phyloP scores from a whole-genome alignment of 1,140 invertebrate genomes.

The Cherax quadricarinatus region DNA sequence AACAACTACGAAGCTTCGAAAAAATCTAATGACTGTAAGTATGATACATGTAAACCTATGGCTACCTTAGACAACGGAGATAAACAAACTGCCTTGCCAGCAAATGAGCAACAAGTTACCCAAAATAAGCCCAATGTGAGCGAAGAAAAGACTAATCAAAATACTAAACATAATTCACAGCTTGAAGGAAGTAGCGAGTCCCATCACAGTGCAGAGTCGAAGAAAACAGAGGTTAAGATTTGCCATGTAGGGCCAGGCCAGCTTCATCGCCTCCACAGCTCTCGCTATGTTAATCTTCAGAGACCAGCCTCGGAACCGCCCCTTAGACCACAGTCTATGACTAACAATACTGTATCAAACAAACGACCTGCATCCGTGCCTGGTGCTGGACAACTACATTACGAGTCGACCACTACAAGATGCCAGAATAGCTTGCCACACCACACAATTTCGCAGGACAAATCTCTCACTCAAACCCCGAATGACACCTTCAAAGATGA shows the following conservation, averaged over 20 bases:
- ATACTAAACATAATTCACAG: not conserved
- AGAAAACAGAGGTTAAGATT: not conserved
- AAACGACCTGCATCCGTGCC: constrained; percentile 40
- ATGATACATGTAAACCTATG: not conserved
- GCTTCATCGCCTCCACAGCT: not conserved
- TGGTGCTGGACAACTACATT: not conserved
- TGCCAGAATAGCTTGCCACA: not conserved
- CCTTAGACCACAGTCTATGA: not conserved
- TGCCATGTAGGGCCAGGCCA: not conserved
- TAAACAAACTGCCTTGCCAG: not conserved
- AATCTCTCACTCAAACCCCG: not conserved
- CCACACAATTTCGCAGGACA: not conserved
- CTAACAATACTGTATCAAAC: not conserved
- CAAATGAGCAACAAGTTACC: not conserved
- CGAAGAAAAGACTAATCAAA: not conserved
- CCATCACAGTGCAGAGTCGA: not conserved
- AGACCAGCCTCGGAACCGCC: constrained; percentile 42
- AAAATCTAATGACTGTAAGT: not conserved
- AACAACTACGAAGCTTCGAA: not conserved
- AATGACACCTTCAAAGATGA: not conserved
- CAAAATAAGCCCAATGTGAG: not conserved
- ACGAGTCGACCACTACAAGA: not conserved
- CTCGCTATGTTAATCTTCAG: constrained; percentile 5
- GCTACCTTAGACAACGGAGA: not conserved
- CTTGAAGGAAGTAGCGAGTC: not conserved